These are phyloP conservation scores for Pempheris klunzingeri DNA, from an alignment of 2,797 vertebrate species.

Conservation along the genomic window DNA sequence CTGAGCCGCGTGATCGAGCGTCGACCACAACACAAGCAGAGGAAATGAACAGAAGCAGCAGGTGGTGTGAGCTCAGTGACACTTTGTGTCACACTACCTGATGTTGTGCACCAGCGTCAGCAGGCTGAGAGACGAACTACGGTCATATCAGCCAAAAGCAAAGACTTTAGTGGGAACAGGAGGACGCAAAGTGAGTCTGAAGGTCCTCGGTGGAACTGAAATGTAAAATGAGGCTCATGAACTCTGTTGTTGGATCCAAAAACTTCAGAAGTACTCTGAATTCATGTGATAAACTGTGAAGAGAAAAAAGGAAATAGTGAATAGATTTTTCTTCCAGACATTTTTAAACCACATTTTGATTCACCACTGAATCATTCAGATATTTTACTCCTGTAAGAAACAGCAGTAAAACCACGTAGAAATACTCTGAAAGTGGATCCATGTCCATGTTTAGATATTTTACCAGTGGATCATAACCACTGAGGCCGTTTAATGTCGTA, in stretches of 20 bases:
- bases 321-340: neutral
- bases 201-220: neutral
- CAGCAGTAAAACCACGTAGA: neutral
- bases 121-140: neutral
- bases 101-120: neutral
- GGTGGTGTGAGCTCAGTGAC: slow-evolving; percentile 33
- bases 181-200: too few species aligned
- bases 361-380: neutral
- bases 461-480: neutral
- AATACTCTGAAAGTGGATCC: too few species aligned
- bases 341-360: neutral
- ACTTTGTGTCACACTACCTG: neutral
- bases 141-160: too few species aligned
- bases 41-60: slow-evolving; percentile 61
- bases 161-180: too few species aligned
- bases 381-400: neutral
- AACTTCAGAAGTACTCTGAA: too few species aligned
- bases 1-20: neutral
- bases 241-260: neutral
- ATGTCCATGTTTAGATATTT: neutral
- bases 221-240: neutral
- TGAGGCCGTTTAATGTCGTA: neutral
- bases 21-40: slow-evolving; percentile 60
- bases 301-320: too few species aligned
- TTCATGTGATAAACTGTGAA: neutral